Percentiles rank a stretch among this genome's conserved stretches.
phyloP scores from a whole-genome alignment of 1,140 invertebrate genomes.

The Bombus breviceps region DNA sequence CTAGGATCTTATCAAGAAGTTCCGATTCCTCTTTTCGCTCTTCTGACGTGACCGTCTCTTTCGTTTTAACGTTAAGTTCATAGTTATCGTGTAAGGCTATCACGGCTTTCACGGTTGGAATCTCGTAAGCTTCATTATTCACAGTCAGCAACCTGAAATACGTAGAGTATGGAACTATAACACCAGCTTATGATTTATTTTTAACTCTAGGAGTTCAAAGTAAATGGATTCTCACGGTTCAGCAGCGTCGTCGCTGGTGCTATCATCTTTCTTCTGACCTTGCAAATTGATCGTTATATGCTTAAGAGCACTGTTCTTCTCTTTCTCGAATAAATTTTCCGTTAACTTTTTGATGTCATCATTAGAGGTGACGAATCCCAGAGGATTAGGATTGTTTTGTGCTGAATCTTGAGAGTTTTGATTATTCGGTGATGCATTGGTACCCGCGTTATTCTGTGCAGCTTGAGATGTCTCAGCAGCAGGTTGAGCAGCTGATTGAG shows the following conservation, averaged over 20 bases:
- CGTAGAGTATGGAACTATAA: not conserved
- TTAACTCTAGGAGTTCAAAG: too few relatives aligned
- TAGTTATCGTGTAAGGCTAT: slow-evolving; percentile 82
- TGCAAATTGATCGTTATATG: slow-evolving; percentile 80
- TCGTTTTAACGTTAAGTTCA: slow-evolving; percentile 80
- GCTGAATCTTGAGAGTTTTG: slow-evolving; percentile 51
- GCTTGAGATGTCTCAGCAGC: slow-evolving; percentile 21
- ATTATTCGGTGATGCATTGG: slow-evolving; percentile 30
- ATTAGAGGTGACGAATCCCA: slow-evolving; percentile 75
- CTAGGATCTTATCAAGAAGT: slow-evolving; percentile 84
- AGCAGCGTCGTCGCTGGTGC: slow-evolving; percentile 77
- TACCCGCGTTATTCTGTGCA: slow-evolving; percentile 36
- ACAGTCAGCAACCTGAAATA: slow-evolving; percentile 40
- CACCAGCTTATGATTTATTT: not conserved
- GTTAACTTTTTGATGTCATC: slow-evolving; percentile 79
- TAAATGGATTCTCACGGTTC: slow-evolving; percentile 75
- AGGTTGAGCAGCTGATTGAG: slow-evolving; percentile 40
- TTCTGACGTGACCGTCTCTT: slow-evolving; percentile 84
- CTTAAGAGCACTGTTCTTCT: slow-evolving; percentile 81
- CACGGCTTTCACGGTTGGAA: slow-evolving; percentile 81
- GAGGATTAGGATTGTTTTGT: slow-evolving; percentile 68
- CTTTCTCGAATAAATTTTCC: slow-evolving; percentile 77
- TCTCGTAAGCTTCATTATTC: slow-evolving; percentile 77
- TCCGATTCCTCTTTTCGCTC: slow-evolving; percentile 84
- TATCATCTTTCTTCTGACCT: slow-evolving; percentile 79